Base-by-base conservation (phyloP, 2,888 invertebrate species). In the Spodoptera picta region DNA sequence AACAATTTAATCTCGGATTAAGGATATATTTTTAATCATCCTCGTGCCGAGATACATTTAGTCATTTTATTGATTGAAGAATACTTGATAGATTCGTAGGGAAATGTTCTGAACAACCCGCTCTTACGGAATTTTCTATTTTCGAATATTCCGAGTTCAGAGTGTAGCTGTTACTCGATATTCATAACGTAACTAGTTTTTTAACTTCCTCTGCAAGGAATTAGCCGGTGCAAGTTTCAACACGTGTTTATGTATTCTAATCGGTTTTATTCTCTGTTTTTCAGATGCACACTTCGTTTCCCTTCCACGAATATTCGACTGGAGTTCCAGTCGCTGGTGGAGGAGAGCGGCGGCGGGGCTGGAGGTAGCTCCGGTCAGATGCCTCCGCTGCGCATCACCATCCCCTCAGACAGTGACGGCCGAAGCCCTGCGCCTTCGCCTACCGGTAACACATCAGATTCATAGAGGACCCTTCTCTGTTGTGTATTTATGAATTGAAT, bases 231-330 rank as follows among this genome's bases (percentile, higher is more conserved):
- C 3, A 4, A 27, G 27, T 27, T 27, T 27, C 3, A 4, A 3
- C 27, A 9, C 36, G 9, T 36, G 6, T 49, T 2, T 9, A 47
- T 4, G 9, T 6, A 24, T 24, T 45, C n/a, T 31, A 60, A 59
- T 5, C 1, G 12, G 3, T 7, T 23, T 27, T 10, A 12, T 19
- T 11, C 2, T 41, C 11, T 1, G 14, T 11, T 53, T 75, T 96
- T 14, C 96, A 99, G 99, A 93, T 99, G 99, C 95, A 97, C 97
- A 76, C 97, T 99, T 86, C 96, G 99, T 83, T 99, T 99, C 95
- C 99, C 99, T 68, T 99, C 99, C 91, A 99, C 99, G 88, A 99
- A 98, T 91, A 99, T 99, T 89, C 97, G 98, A 80, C 96, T 99
- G 86, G 96, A 97, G 90, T 99, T 99, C 95, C 98, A 98, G 94